Base-by-base conservation (phyloP, 2,797 vertebrate genomes). In the Nasua narica region DNA sequence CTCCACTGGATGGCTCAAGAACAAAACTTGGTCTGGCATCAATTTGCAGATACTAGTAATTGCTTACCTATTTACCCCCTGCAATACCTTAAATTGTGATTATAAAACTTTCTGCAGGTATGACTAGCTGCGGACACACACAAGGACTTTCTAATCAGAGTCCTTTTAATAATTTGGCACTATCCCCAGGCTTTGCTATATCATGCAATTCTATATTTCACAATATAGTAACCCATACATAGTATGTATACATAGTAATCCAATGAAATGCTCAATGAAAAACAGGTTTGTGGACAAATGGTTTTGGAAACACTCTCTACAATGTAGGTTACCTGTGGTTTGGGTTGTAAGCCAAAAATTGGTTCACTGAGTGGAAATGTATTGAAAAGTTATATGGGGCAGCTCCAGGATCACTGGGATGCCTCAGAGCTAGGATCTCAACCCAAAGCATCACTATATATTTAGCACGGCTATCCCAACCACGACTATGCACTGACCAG, bases 201-300 rank as follows among this genome's bases (percentile, higher is more conserved):
- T 46, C 69, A 32, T 77, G 48, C 46, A 60, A 14, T 27, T 96
- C 69, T 81, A 35, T 16, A 67, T 78, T 85, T 92, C 74, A 25
- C 43, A 83, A 65, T 23, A 92, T 13, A 43, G 43, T 43, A 43
- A 43, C 7, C 43, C 43, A 43, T 43, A 43, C 43, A 43, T 40
- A 43, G 7, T 43, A 43, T 43, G 43, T 43, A 43, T 43, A 93
- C 25, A 89, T 40, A 69, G n/a, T 82, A 78, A 93, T 35, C 67
- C 43, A 79, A 91, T 46, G n/a, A 79, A 96, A 94, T 52, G 35
- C 12, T 89, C 76, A 81, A 32, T 46, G 48, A 87, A 87, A 96
- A 92, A 78, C 15, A 58, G 25, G 48, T 54, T 83, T 19, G 79
- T n/a, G 32, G n/a, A 40, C 14, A 84, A 62, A 94, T 67, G 11